Percentiles rank a stretch among this genome's conserved stretches.
Conservation (phyloP, 2,888 invertebrate genomes). For the Scaptomyza tumidula region DNA sequence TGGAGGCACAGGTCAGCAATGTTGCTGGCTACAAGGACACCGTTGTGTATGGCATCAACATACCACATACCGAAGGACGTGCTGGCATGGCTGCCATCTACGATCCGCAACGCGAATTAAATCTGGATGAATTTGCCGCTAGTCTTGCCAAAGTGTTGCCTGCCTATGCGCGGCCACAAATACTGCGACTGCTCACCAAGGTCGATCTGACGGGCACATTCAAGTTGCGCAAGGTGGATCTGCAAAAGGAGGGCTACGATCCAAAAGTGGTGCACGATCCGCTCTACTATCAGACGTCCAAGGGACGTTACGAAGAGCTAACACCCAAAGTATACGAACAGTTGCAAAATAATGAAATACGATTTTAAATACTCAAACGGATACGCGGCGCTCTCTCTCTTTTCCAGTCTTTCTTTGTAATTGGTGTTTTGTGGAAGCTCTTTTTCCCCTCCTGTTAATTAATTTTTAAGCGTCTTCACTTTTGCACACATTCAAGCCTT, state of each 20-base stretch:
- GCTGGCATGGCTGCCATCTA: constrained; percentile 97
- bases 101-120: constrained; percentile 88
- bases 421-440: constrained; percentile 22
- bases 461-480: constrained; percentile 61
- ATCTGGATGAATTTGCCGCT: constrained; percentile 87
- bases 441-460: constrained; percentile 69
- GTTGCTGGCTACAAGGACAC: constrained; percentile 92
- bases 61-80: constrained; percentile 91
- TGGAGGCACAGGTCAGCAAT: constrained; percentile 95
- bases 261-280: constrained; percentile 89
- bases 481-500: constrained; percentile 13
- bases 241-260: constrained; percentile 96
- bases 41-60: constrained; percentile 96
- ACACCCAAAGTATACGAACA: constrained; percentile 89
- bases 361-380: constrained; percentile 86
- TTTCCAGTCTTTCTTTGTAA: neutral
- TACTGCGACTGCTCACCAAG: constrained; percentile 91
- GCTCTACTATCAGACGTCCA: constrained; percentile 91
- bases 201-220: constrained; percentile 98
- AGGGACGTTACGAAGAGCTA: constrained; percentile 89
- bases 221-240: constrained; percentile 96
- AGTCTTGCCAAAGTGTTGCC: constrained; percentile 90
- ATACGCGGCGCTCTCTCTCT: neutral
- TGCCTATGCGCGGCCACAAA: constrained; percentile 94
- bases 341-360: constrained; percentile 90